phyloP scores from a whole-genome alignment of 92 coral and sea anemone species.

The Parazoanthus atlanticus region DNA sequence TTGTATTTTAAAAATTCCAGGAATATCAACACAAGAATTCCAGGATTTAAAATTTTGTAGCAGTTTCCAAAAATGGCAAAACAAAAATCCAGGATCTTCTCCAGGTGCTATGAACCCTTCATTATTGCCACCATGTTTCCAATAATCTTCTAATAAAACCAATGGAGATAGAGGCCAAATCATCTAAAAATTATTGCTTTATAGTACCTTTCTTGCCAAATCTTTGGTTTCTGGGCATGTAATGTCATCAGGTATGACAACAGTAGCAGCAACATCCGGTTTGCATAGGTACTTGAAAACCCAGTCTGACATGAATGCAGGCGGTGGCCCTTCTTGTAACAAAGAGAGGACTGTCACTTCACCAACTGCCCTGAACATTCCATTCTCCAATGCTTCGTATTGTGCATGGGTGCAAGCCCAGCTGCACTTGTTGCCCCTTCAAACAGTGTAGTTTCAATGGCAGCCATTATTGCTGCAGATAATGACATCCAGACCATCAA shows the following conservation, averaged over 20 bases:
- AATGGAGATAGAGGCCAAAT: background rate
- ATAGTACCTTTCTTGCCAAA: constrained; percentile 22
- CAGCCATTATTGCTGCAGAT: constrained; percentile 47
- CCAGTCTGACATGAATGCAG: constrained; percentile 18
- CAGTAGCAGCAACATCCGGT: constrained; percentile 23
- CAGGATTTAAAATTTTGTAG: no score
- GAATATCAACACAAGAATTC: no score
- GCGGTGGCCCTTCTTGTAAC: constrained; percentile 39
- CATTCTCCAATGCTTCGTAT: constrained; percentile 34
- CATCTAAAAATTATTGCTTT: background rate
- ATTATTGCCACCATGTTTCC: constrained; percentile 16
- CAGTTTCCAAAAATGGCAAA: no score
- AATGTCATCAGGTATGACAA: constrained; percentile 25
- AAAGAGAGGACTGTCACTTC: constrained; percentile 20
- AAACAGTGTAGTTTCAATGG: constrained; percentile 41
- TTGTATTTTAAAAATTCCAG: no score
- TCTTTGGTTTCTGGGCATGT: constrained; percentile 19
- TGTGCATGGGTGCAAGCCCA: constrained; percentile 43
- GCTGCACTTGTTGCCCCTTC: constrained; percentile 26
- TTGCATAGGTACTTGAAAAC: constrained; percentile 19
- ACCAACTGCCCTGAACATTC: background rate
- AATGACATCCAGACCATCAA: constrained; percentile 9
- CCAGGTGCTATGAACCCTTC: no score
- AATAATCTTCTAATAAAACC: background rate
- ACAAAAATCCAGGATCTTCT: no score